These are phyloP conservation scores for Procambarus clarkii DNA, from an alignment of 1,140 invertebrate genomes.

Conservation along the genomic window DNA sequence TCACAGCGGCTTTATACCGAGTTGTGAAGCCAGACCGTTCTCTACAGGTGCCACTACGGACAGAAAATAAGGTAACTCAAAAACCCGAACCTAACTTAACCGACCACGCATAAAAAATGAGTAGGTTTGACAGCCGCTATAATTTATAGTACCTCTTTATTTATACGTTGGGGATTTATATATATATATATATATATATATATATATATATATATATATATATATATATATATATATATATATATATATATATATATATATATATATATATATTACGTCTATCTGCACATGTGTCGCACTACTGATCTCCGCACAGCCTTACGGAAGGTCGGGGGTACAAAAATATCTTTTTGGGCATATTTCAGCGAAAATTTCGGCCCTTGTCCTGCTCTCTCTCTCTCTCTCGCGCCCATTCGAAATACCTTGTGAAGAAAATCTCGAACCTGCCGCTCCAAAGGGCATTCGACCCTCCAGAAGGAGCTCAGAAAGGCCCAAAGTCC, in stretches of 20 bases:
- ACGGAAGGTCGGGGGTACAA: not conserved
- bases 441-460: not conserved
- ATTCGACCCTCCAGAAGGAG: not conserved
- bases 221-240: conserved; percentile 8
- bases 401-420: conserved; percentile 46
- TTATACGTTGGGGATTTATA: no score
- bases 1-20: no score
- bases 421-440: conserved; percentile 60
- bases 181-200: not conserved
- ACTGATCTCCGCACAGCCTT: conserved; percentile 16
- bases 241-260: conserved; percentile 8
- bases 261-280: not conserved
- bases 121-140: no score
- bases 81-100: no score
- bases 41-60: no score
- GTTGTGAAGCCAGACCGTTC: no score
- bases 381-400: conserved; percentile 61
- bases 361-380: conserved; percentile 53
- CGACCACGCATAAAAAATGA: no score
- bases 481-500: conserved; percentile 25
- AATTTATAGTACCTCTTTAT: no score
- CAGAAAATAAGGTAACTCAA: no score
- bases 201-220: not conserved
- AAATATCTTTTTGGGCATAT: conserved; percentile 41
- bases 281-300: conserved; percentile 7